Base-by-base conservation (phyloP, 2,797 vertebrate genomes). In the Sparus aurata region DNA sequence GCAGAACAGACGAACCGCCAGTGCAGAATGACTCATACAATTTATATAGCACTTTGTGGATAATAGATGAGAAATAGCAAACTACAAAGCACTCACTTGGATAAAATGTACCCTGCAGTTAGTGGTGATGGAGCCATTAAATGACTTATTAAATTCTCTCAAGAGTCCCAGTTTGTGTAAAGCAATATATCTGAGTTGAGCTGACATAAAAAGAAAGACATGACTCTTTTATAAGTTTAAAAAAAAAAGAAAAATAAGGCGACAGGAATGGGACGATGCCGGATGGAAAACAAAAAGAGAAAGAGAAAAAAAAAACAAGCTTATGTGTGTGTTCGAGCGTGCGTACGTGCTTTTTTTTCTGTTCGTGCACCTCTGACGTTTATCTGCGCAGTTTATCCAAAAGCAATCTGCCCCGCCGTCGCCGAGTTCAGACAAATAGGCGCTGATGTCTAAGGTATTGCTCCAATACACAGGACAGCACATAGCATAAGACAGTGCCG, bases 21-120 rank as follows among this genome's bases (percentile, higher is more conserved):
- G 53, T 46, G 73, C 57, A 69, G 84, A 91, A 79, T 88, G 83
- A 91, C 82, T 92, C 89, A 85, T 63, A 82, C 86, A 86, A 85
- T 91, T 92, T 87, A 85, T 90, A 77, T 64, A 77, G 85, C 86
- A 81, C 80, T 91, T 83, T 83, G 76, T 84, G 85, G 84, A 87
- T 91, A 89, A 92, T 88, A 87, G 85, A 92, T 88, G 81, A 89
- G 85, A 87, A 89, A 90, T 72, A 80, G 76, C 89, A 88, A 91
- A 91, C 90, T 89, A 90, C 89, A 93, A 92, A 93, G 89, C 80
- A 86, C 82, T 91, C 88, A 85, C 86, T 90, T 84, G 82, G 82
- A 91, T 87, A 87, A 90, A 91, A 91, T 85, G 82, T 88, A 88
- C 79, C 86, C 80, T 86, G 87, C 75, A 90, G 90, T 91, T 89